phyloP scores from a whole-genome alignment of 2,888 invertebrate genomes.

The Apodemia duryi region DNA sequence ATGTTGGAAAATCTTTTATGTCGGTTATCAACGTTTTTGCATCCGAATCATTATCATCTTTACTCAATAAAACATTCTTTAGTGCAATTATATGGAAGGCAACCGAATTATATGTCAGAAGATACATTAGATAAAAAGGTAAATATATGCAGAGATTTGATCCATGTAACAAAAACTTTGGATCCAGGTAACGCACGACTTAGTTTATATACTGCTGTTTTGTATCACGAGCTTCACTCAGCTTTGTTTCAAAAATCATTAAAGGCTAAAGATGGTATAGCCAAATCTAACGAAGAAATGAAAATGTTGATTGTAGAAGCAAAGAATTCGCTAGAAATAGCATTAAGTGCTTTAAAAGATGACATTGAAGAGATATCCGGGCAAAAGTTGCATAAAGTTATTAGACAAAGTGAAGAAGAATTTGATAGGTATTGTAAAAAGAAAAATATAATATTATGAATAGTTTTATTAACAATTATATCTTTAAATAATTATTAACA shows the following conservation, averaged over 20 bases:
- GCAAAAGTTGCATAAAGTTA: slow-evolving; percentile 68
- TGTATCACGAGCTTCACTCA: slow-evolving; percentile 85
- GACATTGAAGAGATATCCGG: slow-evolving; percentile 77
- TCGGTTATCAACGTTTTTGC: slow-evolving; percentile 86
- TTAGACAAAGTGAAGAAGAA: slow-evolving; percentile 56
- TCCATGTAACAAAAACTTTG: slow-evolving; percentile 80
- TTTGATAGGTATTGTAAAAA: slow-evolving; percentile 25
- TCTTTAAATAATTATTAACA: slow-evolving; percentile 14
- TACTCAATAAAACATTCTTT: slow-evolving; percentile 90
- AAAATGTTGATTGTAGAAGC: slow-evolving; percentile 64
- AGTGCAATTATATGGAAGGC: slow-evolving; percentile 88
- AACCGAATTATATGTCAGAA: slow-evolving; percentile 80
- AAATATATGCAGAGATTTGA: slow-evolving; percentile 82
- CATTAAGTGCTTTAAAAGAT: slow-evolving; percentile 67
- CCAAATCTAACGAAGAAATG: slow-evolving; percentile 52
- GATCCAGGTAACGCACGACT: slow-evolving; percentile 87
- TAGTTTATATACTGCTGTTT: slow-evolving; percentile 87
- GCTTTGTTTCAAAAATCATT: slow-evolving; percentile 74
- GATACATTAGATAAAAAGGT: slow-evolving; percentile 82
- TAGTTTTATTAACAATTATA: slow-evolving; percentile 27
- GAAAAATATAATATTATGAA: slow-evolving; percentile 27
- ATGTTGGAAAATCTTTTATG: slow-evolving; percentile 82
- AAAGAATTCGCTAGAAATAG: slow-evolving; percentile 58
- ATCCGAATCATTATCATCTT: slow-evolving; percentile 91
- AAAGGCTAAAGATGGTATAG: slow-evolving; percentile 50